Conservation (phyloP, 2,797 vertebrate genomes). For the Onychomys leucogaster region DNA sequence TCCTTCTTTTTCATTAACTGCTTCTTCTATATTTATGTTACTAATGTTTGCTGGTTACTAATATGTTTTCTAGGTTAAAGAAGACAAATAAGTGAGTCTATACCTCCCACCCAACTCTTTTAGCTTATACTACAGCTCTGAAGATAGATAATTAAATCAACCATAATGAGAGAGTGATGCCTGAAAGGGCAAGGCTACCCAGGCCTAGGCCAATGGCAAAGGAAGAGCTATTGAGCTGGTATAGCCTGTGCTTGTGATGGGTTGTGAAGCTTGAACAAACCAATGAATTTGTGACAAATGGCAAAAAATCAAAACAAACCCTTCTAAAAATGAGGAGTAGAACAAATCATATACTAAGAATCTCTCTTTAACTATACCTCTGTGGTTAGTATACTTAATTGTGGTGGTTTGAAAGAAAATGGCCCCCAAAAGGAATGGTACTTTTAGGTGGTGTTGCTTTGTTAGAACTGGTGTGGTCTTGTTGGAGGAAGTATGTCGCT, state of each 20-base stretch:
- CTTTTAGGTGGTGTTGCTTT: no score
- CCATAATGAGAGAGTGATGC: neutral
- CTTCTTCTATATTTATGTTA: neutral
- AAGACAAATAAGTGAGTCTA: neutral
- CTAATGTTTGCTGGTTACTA: neutral
- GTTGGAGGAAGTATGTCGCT: no score
- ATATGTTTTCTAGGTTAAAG: neutral
- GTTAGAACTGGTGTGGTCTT: no score
- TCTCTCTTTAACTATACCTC: neutral
- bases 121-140: neutral
- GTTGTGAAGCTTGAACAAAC: neutral
- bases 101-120: accelerated
- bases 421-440: no score
- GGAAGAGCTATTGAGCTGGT: neutral
- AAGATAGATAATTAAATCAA: neutral
- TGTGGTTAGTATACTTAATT: neutral
- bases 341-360: neutral
- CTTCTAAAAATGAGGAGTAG: neutral
- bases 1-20: neutral
- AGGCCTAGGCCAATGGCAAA: neutral
- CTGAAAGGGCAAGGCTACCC: neutral
- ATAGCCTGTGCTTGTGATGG: neutral
- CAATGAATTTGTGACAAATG: neutral
- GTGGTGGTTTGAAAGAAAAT: no score
- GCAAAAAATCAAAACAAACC: neutral